Base-by-base conservation (phyloP, 1,140 invertebrate species). In the Spodoptera frugiperda region DNA sequence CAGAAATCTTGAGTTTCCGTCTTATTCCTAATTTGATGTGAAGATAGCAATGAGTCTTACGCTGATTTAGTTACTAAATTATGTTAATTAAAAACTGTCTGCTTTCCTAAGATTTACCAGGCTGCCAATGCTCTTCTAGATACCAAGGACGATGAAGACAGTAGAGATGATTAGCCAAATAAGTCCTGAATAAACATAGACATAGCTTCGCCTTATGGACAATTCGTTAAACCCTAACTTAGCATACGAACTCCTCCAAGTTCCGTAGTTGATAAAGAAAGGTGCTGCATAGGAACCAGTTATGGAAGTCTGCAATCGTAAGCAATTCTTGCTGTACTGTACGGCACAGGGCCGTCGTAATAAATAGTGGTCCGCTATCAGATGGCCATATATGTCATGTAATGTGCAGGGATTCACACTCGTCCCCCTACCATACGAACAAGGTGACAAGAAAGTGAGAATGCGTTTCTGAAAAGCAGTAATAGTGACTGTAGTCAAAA, bases 371-470 rank as follows among this genome's bases (percentile, higher is more conserved):
- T 25, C 17, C 74, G 33, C 74, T 76, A 76, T 76, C 74, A 68
- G 74, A 76, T 76, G 48, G 21, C 76, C 76, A 74, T 84, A 84
- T 84, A 82, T 46, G 83, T 84, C 59, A 72, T 68, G 65, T 68
- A 53, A 49, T 53, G 17, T 30, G 74, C 30, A 25, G 17, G 59
- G 49, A 57, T 76, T 54, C 61, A 67, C 63, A 67, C 63, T 68
- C 55, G 63, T 17, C 65, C 57, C 76, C 70, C 44, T 84, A 79
- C 79, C 51, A 72, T 11, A 21, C 10, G 74, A 59, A 51, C 17
- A 10, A 11, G 51, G 48, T 10, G 65, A 53, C n/a, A 30, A 8
- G 17, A 48, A 68, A 49, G 61, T 65, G 39, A 65, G 61, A 65
- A 65, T 1, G 10, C 33, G 9, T 39, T 30, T 30, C 33, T 14